These are phyloP conservation scores for Ramphastos sulfuratus DNA, from an alignment of 2,113 vertebrate species.

Conservation along the genomic window DNA sequence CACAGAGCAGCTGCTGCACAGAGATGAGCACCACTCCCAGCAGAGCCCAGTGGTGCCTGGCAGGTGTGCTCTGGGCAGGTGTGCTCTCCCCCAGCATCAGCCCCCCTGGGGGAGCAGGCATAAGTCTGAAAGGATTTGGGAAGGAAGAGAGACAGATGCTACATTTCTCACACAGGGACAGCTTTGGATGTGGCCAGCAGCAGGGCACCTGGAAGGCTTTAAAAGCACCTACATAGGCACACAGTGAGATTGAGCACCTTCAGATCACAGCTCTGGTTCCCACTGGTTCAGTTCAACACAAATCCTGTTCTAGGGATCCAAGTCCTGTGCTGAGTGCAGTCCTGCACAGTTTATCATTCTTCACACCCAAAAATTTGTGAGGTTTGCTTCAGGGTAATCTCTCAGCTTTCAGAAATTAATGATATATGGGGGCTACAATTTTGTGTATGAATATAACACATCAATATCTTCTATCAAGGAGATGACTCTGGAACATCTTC, in stretches of 20 bases:
- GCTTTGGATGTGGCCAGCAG: not conserved
- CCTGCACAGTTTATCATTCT: not conserved
- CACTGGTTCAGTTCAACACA: not conserved
- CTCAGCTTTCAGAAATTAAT: not conserved
- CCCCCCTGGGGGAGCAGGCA: not conserved
- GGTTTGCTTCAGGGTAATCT: not conserved
- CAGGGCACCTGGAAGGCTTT: not conserved
- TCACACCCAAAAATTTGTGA: not conserved
- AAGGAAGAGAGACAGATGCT: not conserved
- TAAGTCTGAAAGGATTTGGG: not conserved
- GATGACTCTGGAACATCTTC: not conserved
- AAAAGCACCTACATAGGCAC: not conserved
- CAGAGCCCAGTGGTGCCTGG: accelerated
- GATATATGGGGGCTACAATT: not conserved
- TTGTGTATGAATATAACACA: not conserved
- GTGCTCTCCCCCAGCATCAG: accelerated
- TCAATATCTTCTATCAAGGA: not conserved
- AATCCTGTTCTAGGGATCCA: not conserved
- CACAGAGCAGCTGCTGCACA: not conserved
- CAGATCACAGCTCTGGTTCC: not conserved
- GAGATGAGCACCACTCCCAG: not conserved
- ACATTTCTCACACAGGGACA: not conserved
- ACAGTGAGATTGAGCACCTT: not conserved
- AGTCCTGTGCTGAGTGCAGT: not conserved
- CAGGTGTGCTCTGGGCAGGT: not conserved